phyloP scores from a whole-genome alignment of 2,113 vertebrate genomes.

The Nerophis lumbriciformis region DNA sequence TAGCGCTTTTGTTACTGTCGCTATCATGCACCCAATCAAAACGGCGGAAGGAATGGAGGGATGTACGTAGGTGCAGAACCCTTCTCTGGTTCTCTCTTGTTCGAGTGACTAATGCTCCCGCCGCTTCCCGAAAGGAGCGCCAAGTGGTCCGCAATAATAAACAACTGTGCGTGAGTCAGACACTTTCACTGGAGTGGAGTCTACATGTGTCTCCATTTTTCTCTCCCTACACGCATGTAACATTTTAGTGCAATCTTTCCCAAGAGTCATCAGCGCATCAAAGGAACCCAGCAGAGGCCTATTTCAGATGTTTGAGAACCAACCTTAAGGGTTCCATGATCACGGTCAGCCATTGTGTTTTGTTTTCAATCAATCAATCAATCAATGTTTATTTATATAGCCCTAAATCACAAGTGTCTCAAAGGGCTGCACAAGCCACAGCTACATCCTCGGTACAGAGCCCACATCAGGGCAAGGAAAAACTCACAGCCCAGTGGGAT shows the following conservation, averaged over 20 bases:
- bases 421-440: no score
- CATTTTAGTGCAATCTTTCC: constrained; percentile 41
- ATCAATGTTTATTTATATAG: no score
- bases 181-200: constrained; percentile 49
- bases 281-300: no score
- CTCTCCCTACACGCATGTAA: constrained; percentile 4
- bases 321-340: no score
- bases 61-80: constrained; percentile 30
- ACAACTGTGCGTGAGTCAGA: constrained; percentile 59
- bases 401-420: no score
- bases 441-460: no score
- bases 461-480: no score
- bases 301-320: no score
- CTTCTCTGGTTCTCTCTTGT: constrained; percentile 25
- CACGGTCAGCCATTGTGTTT: no score
- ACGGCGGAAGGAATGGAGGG: constrained; percentile 21
- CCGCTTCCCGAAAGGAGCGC: constrained; percentile 45
- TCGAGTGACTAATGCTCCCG: constrained; percentile 52
- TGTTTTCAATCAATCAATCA: no score
- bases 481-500: no score
- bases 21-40: constrained; percentile 11
- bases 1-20: not conserved
- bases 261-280: constrained; percentile 23
- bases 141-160: constrained; percentile 53
- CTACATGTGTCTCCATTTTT: constrained; percentile 4